Percentiles rank a stretch among this genome's conserved stretches.
Conservation (phyloP, 2,113 vertebrate genomes). For the Platycercus adscitus region DNA sequence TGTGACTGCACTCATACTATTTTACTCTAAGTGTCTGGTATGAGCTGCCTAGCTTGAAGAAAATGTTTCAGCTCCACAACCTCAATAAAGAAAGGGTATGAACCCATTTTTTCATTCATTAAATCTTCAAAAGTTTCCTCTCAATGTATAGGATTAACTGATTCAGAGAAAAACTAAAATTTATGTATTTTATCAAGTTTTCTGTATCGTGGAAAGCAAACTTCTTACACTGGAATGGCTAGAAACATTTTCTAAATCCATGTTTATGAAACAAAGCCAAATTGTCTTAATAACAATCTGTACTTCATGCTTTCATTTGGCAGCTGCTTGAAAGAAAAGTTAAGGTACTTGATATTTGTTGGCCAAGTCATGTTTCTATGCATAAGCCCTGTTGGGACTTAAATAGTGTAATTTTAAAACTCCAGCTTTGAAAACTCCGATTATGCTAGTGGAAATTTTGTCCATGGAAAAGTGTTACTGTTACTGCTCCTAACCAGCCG, state of each 20-base stretch:
- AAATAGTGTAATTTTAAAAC: neutral
- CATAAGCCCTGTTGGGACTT: neutral
- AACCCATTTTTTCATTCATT: neutral
- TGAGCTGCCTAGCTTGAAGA: neutral
- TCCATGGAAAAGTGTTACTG: neutral
- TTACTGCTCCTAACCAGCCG: neutral
- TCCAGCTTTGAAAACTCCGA: neutral
- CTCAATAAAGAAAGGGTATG: neutral
- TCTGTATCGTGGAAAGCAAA: neutral
- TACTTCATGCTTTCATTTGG: neutral
- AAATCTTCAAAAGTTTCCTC: neutral
- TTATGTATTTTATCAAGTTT: neutral
- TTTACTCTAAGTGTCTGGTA: neutral
- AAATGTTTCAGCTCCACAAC: neutral
- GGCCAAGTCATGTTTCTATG: neutral
- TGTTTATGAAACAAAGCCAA: neutral
- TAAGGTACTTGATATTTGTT: neutral
- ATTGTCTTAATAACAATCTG: neutral
- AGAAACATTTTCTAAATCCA: neutral
- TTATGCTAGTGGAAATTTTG: neutral
- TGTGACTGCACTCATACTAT: neutral
- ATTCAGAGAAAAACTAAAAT: neutral
- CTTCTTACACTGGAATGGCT: neutral
- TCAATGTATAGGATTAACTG: neutral
- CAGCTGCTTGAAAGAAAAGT: neutral